phyloP scores from a whole-genome alignment of 2,888 invertebrate species.

The Strigamia transsilvanica region DNA sequence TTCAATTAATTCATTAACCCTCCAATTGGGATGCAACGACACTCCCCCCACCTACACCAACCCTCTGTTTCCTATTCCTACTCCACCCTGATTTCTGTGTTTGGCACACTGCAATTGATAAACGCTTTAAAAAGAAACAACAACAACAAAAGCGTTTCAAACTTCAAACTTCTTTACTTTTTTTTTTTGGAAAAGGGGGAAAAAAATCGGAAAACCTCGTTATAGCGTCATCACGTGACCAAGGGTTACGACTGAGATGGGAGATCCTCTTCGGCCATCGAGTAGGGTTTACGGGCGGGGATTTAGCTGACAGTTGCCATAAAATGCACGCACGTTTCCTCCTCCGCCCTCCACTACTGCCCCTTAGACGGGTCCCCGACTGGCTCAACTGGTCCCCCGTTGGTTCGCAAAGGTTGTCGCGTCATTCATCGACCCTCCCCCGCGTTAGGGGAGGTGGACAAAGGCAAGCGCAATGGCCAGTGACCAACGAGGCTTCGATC shows the following conservation, averaged over 20 bases:
- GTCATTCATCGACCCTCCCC: conserved; percentile 39
- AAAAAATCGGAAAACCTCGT: background rate
- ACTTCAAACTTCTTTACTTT: background rate
- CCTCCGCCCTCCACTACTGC: background rate
- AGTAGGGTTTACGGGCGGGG: conserved; percentile 14
- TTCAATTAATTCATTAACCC: conserved; percentile 54
- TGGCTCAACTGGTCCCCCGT: conserved; percentile 35
- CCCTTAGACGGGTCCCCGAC: conserved; percentile 10
- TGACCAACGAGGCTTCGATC: conserved; percentile 28
- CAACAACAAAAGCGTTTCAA: background rate
- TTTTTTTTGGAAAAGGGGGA: background rate
- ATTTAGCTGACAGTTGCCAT: conserved; percentile 10
- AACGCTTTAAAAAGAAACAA: background rate
- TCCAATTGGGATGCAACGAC: conserved; percentile 49
- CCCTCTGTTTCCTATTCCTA: conserved; percentile 7
- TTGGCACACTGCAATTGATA: conserved; percentile 15
- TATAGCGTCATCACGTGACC: conserved; percentile 22
- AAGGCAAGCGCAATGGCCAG: conserved; percentile 9
- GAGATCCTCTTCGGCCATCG: conserved; percentile 6
- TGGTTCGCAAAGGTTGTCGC: conserved; percentile 27
- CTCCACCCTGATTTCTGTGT: conserved; percentile 21
- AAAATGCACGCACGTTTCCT: background rate
- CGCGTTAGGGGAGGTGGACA: conserved; percentile 7
- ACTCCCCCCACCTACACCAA: conserved; percentile 22
- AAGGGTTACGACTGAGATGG: background rate